Evolutionary conservation across 2,113 vertebrate genomes (phyloP), one percentile per base, ranked within the genome.

Genomic region (Phyllostomus hastatus): DNA sequence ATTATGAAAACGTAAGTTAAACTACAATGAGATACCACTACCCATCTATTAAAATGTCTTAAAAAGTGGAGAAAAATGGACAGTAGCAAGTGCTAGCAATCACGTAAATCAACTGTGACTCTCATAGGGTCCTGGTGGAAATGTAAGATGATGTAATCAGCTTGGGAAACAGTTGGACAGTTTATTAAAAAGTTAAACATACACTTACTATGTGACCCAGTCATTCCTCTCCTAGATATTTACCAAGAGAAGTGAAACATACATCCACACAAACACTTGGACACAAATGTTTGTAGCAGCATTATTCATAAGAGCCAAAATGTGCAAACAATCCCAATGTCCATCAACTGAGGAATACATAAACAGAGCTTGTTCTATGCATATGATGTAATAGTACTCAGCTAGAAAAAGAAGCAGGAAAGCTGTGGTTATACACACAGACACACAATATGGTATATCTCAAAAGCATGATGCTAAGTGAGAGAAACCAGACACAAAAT

Each of bases 381-480:
- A 24, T 8, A 31, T 22, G 3, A 14, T 0, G 3, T 1, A 0
- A 2, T 4, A 0, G 19, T 3, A 4, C 66, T 73, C 10, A 33
- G 17, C 52, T 46, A 2, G 0, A 2, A 19, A 33, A 12, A 57
- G 33, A 15, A 2, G 4, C 5, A 16, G 16, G 1, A 0, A 14
- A 46, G 41, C 16, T 33, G 5, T 0, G 7, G 17, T 2, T 8
- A 22, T 10, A 10, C 54, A 20, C 38, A 15, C 31, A 7, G 83
- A 46, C 73, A 35, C 15, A 64, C 10, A 2, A 3, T 4, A 7
- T 0, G 1, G 46, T 0, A 2, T 52, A 17, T 43, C 46, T 46
- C 72, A 15, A 46, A 90, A 11, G n/a, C 41, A 1, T 9, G 3
- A 10, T 7, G 10, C 12, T 8, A 15, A 35, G 19, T 12, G 52